Conservation (phyloP, 30 jellyfish, hydroid and myxozoan genomes). For the Chironex yamaguchii region DNA sequence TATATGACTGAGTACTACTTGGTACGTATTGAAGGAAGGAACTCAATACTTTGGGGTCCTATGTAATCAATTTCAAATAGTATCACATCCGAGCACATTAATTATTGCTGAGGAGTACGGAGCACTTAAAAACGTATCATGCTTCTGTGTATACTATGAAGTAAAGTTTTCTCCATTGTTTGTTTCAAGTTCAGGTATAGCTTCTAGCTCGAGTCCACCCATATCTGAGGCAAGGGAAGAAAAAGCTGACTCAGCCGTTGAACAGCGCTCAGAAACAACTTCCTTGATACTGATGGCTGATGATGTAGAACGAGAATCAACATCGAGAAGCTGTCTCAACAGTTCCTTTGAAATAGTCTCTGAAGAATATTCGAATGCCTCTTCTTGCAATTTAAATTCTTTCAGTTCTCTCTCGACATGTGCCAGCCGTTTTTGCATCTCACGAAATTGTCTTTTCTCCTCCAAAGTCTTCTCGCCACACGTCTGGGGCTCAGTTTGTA, state of each 20-base stretch:
- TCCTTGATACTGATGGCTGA: constrained; percentile 25
- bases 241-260: background rate
- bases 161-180: no score
- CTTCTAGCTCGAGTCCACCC: no score
- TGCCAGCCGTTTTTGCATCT: background rate
- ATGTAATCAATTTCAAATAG: no score
- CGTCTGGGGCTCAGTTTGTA: background rate
- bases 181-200: no score
- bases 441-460: background rate
- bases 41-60: no score
- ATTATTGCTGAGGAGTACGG: no score
- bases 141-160: no score
- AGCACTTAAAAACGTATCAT: no score
- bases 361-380: background rate
- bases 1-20: no score
- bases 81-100: no score
- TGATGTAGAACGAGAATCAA: constrained; percentile 52
- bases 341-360: constrained; percentile 13
- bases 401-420: constrained; percentile 2
- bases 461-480: constrained; percentile 50
- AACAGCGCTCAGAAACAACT: background rate
- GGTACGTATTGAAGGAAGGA: no score
- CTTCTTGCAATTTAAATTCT: background rate
- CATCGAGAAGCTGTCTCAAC: constrained; percentile 45
- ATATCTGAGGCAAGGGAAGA: no score